These are phyloP conservation scores for Merluccius polli DNA, from an alignment of 2,797 vertebrate species.

Conservation along the genomic window DNA sequence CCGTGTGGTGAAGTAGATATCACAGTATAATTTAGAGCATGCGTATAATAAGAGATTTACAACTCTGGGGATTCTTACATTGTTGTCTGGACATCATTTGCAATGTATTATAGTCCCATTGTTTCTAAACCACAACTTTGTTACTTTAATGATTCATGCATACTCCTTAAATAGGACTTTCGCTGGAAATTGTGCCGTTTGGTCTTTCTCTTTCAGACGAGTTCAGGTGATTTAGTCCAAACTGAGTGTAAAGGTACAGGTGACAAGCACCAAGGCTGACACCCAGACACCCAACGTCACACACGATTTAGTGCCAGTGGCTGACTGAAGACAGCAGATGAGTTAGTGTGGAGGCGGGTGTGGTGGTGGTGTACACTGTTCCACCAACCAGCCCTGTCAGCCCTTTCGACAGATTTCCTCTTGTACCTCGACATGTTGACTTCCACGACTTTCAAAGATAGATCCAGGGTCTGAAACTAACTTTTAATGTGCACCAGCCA, in stretches of 20 bases:
- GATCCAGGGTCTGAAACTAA: not conserved
- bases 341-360: conserved; percentile 1
- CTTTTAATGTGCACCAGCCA: not conserved
- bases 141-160: not conserved
- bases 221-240: not conserved
- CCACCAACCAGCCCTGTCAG: too few relatives aligned
- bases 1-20: not conserved
- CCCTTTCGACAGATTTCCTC: too few relatives aligned
- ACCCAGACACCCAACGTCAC: not conserved
- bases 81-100: not conserved
- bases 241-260: not conserved
- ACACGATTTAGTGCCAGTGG: not conserved
- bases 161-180: too few relatives aligned
- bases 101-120: not conserved
- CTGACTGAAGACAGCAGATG: not conserved
- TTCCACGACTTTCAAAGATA: not conserved
- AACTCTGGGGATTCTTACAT: not conserved
- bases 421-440: not conserved
- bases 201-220: not conserved
- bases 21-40: not conserved
- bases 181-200: too few relatives aligned
- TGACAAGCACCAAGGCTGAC: too few relatives aligned
- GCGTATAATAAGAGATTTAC: not conserved
- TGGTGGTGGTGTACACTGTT: not conserved
- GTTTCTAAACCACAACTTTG: not conserved